phyloP scores from a whole-genome alignment of 2,113 vertebrate genomes.

The Bungarus multicinctus region DNA sequence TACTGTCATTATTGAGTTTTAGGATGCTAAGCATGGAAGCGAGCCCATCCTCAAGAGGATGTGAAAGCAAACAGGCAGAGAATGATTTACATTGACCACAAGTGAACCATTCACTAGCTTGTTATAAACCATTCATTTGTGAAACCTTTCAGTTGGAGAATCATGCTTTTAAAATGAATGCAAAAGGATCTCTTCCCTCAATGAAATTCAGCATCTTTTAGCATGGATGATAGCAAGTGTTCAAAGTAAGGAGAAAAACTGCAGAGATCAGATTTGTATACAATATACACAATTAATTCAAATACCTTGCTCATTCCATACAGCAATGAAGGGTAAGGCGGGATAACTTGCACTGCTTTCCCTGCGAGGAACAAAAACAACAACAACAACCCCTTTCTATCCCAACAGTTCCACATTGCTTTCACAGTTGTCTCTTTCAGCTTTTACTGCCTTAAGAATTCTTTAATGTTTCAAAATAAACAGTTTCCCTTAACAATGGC shows the following conservation, averaged over 20 bases:
- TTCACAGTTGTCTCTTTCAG: not conserved
- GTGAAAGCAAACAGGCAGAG: conserved; percentile 35
- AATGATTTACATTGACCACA: conserved; percentile 48
- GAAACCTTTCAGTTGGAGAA: conserved; percentile 42
- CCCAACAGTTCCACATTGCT: not conserved
- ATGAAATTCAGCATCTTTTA: conserved; percentile 23
- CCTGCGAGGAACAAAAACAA: not conserved
- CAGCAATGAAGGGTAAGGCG: not conserved
- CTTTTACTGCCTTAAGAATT: not conserved
- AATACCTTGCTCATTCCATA: not conserved
- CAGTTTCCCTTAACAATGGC: not conserved
- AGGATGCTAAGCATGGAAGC: not conserved
- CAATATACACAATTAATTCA: not conserved
- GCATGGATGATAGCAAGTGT: conserved; percentile 19
- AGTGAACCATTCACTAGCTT: conserved; percentile 33
- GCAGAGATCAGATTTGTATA: conserved; percentile 2
- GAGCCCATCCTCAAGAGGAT: conserved; percentile 35
- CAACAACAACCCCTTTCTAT: not conserved
- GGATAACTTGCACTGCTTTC: conserved; percentile 5
- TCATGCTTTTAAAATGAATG: conserved; percentile 41
- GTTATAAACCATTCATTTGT: conserved; percentile 44
- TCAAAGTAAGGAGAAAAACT: not conserved
- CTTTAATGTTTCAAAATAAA: not conserved
- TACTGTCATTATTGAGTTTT: conserved; percentile 1
- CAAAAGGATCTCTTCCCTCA: conserved; percentile 28